Percentiles rank a stretch among this genome's conserved stretches.
phyloP scores from a whole-genome alignment of 2,113 vertebrate species.

The Brachyhypopomus occidentalis region DNA sequence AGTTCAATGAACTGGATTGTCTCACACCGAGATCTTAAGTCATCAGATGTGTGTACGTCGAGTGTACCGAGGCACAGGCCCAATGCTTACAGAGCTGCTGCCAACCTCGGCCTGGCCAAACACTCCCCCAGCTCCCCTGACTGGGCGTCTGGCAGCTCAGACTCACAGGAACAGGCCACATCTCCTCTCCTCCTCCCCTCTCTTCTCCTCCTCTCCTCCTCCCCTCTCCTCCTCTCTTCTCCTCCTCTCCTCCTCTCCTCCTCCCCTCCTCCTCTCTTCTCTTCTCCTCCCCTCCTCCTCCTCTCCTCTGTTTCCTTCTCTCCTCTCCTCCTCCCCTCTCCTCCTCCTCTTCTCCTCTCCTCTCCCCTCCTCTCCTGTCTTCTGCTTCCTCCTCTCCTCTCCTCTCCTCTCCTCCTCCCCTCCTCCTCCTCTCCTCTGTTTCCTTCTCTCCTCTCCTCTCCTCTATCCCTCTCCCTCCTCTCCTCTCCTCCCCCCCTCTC shows the following conservation, averaged over 20 bases:
- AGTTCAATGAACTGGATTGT: slow-evolving; percentile 3
- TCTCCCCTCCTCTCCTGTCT: no score
- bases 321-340: background rate
- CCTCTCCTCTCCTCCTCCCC: background rate
- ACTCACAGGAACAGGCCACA: background rate
- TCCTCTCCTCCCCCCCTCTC: background rate
- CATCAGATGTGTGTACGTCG: background rate
- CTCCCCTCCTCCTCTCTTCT: background rate
- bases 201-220: background rate
- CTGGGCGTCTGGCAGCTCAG: slow-evolving; percentile 19
- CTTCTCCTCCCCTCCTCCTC: background rate
- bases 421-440: background rate
- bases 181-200: background rate
- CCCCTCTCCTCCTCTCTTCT: background rate
- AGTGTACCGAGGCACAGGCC: slow-evolving; percentile 21
- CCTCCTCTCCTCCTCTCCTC: background rate
- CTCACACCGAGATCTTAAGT: slow-evolving; percentile 2
- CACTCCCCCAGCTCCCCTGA: background rate
- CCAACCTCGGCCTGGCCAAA: background rate
- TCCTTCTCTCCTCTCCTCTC: background rate
- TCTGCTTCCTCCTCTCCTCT: background rate
- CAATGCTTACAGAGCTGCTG: slow-evolving; percentile 26
- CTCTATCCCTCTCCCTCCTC: background rate
- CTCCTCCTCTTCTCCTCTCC: background rate
- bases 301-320: no score